phyloP scores from a whole-genome alignment of 2,797 vertebrate species.

The Platalea minor region DNA sequence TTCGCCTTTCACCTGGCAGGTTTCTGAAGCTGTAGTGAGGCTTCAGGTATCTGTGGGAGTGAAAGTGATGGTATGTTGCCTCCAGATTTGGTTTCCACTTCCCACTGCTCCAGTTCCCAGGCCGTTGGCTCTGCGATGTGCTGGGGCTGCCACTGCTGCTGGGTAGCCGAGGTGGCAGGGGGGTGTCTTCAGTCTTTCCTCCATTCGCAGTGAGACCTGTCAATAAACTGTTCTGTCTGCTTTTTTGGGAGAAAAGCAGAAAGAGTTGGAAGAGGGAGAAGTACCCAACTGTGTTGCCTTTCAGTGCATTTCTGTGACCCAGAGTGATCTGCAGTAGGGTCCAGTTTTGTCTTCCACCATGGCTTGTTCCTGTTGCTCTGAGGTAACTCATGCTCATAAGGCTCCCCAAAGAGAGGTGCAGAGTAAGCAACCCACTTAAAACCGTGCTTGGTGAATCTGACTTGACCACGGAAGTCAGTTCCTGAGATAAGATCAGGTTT shows the following conservation, averaged over 20 bases:
- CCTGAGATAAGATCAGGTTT: neutral
- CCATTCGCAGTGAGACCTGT: neutral
- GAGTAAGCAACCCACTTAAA: neutral
- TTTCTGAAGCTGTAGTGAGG: neutral
- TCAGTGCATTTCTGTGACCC: neutral
- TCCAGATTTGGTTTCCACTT: neutral
- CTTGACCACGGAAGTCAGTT: neutral
- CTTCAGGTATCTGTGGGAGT: neutral
- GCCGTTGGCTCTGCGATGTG: accelerated
- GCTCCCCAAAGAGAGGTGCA: neutral
- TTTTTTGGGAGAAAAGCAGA: neutral
- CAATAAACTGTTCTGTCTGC: neutral
- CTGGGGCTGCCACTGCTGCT: neutral
- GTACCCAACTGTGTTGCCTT: neutral
- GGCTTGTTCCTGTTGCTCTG: neutral
- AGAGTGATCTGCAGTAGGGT: neutral
- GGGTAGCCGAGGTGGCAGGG: neutral
- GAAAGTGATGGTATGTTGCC: neutral
- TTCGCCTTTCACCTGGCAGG: neutral
- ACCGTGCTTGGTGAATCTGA: neutral
- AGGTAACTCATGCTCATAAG: neutral
- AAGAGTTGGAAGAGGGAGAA: neutral
- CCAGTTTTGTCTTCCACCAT: neutral
- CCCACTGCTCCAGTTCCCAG: too few species aligned
- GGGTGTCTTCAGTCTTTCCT: neutral